Conservation (phyloP, 2,888 invertebrate species). For the Encarsia formosa region DNA sequence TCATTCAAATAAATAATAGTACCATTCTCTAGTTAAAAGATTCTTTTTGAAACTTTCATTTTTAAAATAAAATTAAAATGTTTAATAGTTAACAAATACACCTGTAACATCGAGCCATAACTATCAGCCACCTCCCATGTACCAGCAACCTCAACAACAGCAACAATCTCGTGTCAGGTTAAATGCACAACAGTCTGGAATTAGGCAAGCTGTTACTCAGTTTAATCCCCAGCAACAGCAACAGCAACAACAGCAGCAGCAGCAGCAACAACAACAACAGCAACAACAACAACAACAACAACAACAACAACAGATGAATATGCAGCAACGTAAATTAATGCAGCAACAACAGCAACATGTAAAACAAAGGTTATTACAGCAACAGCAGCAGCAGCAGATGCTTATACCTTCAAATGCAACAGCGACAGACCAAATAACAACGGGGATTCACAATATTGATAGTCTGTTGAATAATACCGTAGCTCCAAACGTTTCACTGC, state of each 20-base stretch:
- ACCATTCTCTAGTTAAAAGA: not conserved
- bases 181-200: slow-evolving; percentile 40
- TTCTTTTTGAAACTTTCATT: not conserved
- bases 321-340: slow-evolving; percentile 49
- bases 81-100: slow-evolving; percentile 41
- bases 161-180: slow-evolving; percentile 47
- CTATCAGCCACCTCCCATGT: slow-evolving; percentile 52
- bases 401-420: slow-evolving; percentile 76
- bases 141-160: slow-evolving; percentile 44
- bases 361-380: slow-evolving; percentile 69
- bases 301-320: slow-evolving; percentile 48
- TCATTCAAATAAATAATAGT: not conserved
- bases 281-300: slow-evolving; percentile 53
- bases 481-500: slow-evolving; percentile 85
- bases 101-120: slow-evolving; percentile 49
- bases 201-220: slow-evolving; percentile 40
- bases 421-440: slow-evolving; percentile 56
- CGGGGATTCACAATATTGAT: slow-evolving; percentile 68
- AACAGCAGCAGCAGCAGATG: slow-evolving; percentile 77
- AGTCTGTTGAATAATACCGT: slow-evolving; percentile 80
- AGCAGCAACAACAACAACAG: slow-evolving; percentile 39
- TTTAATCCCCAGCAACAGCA: slow-evolving; percentile 46
- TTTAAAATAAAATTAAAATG: not conserved
- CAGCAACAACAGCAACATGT: slow-evolving; percentile 55
- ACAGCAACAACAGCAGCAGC: slow-evolving; percentile 26